phyloP scores from a whole-genome alignment of 2,888 invertebrate species.

The Pandemis cinnamomeana region DNA sequence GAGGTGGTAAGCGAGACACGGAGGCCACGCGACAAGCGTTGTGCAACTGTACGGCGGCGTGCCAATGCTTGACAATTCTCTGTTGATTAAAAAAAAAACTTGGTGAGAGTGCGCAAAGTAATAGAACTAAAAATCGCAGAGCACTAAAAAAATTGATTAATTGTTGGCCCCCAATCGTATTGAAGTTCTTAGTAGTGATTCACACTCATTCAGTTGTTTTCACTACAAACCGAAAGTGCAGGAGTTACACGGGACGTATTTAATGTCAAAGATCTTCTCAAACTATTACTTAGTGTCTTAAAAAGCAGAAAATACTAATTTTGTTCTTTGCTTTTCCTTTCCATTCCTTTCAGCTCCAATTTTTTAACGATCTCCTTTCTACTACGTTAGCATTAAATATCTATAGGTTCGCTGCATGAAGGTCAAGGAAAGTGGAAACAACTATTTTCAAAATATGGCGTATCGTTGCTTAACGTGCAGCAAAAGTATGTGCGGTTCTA shows the following conservation, averaged over 20 bases:
- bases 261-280: too few relatives aligned
- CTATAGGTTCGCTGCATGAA: neutral
- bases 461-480: neutral
- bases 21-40: constrained; percentile 40
- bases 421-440: neutral
- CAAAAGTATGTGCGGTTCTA: neutral
- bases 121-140: constrained; percentile 29
- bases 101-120: constrained; percentile 31
- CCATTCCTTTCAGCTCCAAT: neutral
- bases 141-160: neutral
- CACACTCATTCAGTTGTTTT: neutral
- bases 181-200: neutral
- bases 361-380: neutral
- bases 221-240: neutral
- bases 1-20: constrained; percentile 41
- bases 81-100: constrained; percentile 38
- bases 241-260: neutral
- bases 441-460: neutral
- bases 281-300: too few relatives aligned
- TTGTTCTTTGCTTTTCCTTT: too few relatives aligned
- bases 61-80: constrained; percentile 41
- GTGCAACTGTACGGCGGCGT: constrained; percentile 41
- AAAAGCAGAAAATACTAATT: too few relatives aligned
- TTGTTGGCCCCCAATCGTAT: neutral
- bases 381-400: neutral